Base-by-base conservation (phyloP, 2,113 vertebrate genomes). In the Nothobranchius furzeri region DNA sequence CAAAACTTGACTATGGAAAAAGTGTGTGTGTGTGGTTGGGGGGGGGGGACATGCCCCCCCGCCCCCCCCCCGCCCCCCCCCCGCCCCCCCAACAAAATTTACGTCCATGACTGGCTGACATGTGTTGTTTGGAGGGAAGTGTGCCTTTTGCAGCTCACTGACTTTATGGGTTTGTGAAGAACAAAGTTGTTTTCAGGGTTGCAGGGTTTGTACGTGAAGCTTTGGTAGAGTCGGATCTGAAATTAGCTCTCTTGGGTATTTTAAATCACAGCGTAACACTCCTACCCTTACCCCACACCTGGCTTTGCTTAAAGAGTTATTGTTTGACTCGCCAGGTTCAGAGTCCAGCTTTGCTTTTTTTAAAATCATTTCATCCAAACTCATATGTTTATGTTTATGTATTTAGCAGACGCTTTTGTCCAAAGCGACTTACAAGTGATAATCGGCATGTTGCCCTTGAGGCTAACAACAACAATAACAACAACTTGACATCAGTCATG, bases 51-150 rank as follows among this genome's bases (percentile, higher is more conserved):
- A n/a, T n/a, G n/a, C n/a, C n/a, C n/a, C n/a, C n/a, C n/a, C n/a
- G n/a, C n/a, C n/a, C n/a, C n/a, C n/a, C n/a, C n/a, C n/a, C n/a
- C n/a, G n/a, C n/a, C n/a, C n/a, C n/a, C n/a, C n/a, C n/a, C n/a
- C n/a, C n/a, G n/a, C n/a, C n/a, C n/a, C n/a, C n/a, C n/a, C n/a
- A n/a, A n/a, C n/a, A n/a, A n/a, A n/a, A n/a, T n/a, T n/a, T n/a
- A n/a, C n/a, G n/a, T n/a, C n/a, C n/a, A n/a, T n/a, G n/a, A n/a
- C n/a, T n/a, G n/a, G n/a, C n/a, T n/a, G n/a, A n/a, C 12, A 55
- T 64, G 75, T 52, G 58, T 30, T 51, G 48, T 43, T 55, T 48
- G 47, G 53, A 60, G 70, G 46, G 8, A 37, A 60, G 40, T 13
- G 12, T 35, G n/a, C 7, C 9, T 25, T 68, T 73, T 63, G 54